These are phyloP conservation scores for Linnaemya tessellans DNA, from an alignment of 2,888 invertebrate genomes.

Conservation along the genomic window DNA sequence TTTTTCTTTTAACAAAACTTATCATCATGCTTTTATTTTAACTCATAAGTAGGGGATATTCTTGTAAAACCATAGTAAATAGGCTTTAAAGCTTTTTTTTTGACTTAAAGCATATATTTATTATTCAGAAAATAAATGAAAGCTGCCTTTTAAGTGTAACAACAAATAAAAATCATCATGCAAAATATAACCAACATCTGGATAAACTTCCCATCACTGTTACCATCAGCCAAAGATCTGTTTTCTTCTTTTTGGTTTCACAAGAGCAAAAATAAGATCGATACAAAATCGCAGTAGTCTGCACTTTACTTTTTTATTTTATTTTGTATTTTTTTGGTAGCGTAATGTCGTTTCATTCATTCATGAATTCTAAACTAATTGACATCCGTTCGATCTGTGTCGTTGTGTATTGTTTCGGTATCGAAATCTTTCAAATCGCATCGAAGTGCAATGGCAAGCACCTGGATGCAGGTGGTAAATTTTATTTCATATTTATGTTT, in stretches of 20 bases:
- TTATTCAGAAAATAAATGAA: constrained; percentile 29
- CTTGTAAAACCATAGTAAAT: not conserved
- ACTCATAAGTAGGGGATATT: not conserved
- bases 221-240: constrained; percentile 47
- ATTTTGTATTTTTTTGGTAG: constrained; percentile 36
- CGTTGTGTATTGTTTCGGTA: constrained; percentile 54
- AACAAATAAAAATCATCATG: constrained; percentile 49
- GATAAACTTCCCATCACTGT: constrained; percentile 59
- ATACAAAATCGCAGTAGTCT: constrained; percentile 59
- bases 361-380: constrained; percentile 82
- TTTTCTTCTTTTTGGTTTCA: constrained; percentile 8
- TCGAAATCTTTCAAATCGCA: constrained; percentile 63
- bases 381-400: constrained; percentile 75
- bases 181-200: constrained; percentile 66
- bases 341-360: constrained; percentile 73
- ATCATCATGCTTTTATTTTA: not conserved
- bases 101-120: not conserved
- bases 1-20: not conserved
- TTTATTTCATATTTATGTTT: constrained; percentile 65
- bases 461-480: constrained; percentile 79
- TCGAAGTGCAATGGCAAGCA: constrained; percentile 72
- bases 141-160: constrained; percentile 34
- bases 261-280: constrained; percentile 38
- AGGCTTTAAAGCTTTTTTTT: not conserved
- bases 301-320: not conserved